phyloP scores from a whole-genome alignment of 2,888 invertebrate genomes.

The Lasioglossum marginatum region DNA sequence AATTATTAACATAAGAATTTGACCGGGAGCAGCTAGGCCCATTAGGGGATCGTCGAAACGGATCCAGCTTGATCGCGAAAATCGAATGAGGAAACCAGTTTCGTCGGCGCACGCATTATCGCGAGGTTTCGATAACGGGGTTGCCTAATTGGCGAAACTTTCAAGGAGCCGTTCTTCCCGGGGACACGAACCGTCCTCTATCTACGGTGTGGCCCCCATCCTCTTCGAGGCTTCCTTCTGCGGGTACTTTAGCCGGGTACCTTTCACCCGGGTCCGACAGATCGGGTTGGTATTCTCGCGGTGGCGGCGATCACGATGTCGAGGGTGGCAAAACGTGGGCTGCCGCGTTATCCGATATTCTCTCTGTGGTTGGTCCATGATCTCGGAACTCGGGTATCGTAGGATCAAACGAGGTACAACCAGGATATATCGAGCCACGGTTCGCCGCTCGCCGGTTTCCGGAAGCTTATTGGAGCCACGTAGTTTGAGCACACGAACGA shows the following conservation, averaged over 20 bases:
- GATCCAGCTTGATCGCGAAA: background rate
- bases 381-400: slow-evolving; percentile 67
- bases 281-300: slow-evolving; percentile 45
- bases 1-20: no score
- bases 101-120: slow-evolving; percentile 2
- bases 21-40: no score
- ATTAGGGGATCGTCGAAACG: no score
- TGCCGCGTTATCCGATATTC: slow-evolving; percentile 71
- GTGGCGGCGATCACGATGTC: slow-evolving; percentile 40
- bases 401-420: slow-evolving; percentile 70
- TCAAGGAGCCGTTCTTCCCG: slow-evolving; percentile 21
- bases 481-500: slow-evolving; percentile 62
- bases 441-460: slow-evolving; percentile 63
- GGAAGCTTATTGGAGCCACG: slow-evolving; percentile 70
- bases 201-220: background rate
- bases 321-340: slow-evolving; percentile 64
- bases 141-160: slow-evolving; percentile 46
- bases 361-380: slow-evolving; percentile 70
- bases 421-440: slow-evolving; percentile 54
- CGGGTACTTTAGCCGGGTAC: background rate
- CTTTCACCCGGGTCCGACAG: slow-evolving; percentile 3
- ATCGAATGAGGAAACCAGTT: background rate
- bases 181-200: slow-evolving; percentile 12
- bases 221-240: background rate
- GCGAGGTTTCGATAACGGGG: background rate